phyloP scores from a whole-genome alignment of 2,888 invertebrate species.

The Bhutanitis thaidina region DNA sequence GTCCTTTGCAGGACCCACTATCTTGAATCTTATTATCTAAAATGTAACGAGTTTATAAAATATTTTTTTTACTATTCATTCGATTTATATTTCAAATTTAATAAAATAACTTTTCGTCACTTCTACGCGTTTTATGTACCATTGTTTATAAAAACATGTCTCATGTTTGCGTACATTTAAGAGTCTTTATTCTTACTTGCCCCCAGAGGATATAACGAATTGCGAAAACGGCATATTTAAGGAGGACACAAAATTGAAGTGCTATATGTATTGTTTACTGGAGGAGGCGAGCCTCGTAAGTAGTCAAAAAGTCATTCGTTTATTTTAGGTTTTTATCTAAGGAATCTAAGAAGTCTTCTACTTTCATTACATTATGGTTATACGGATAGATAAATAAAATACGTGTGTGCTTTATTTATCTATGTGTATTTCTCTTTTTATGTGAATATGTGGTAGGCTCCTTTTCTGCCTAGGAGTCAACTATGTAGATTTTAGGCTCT shows the following conservation, averaged over 20 bases:
- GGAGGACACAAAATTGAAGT: conserved; percentile 75
- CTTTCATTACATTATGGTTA: too few relatives aligned
- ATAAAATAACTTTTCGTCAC: neutral
- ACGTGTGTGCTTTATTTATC: too few relatives aligned
- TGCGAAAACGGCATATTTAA: conserved; percentile 79
- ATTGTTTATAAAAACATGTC: conserved; percentile 49
- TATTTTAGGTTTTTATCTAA: conserved; percentile 23
- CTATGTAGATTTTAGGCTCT: too few relatives aligned
- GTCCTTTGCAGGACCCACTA: too few relatives aligned
- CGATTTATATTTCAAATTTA: too few relatives aligned
- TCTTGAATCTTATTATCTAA: too few relatives aligned
- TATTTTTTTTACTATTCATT: neutral
- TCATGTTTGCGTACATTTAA: conserved; percentile 61
- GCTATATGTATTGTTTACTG: conserved; percentile 77
- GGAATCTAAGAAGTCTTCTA: too few relatives aligned
- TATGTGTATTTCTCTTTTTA: too few relatives aligned
- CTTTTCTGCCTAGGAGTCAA: too few relatives aligned
- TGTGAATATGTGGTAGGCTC: too few relatives aligned
- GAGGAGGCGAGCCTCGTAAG: conserved; percentile 76
- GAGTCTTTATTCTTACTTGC: conserved; percentile 65
- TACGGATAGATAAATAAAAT: too few relatives aligned
- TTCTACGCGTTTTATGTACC: conserved; percentile 25
- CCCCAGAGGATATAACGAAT: conserved; percentile 76
- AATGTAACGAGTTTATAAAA: too few relatives aligned
- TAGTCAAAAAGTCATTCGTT: conserved; percentile 56